Evolutionary conservation across 2,888 invertebrate species (phyloP), one percentile per base, ranked within the genome.

Genomic region (Laothoe populi): DNA sequence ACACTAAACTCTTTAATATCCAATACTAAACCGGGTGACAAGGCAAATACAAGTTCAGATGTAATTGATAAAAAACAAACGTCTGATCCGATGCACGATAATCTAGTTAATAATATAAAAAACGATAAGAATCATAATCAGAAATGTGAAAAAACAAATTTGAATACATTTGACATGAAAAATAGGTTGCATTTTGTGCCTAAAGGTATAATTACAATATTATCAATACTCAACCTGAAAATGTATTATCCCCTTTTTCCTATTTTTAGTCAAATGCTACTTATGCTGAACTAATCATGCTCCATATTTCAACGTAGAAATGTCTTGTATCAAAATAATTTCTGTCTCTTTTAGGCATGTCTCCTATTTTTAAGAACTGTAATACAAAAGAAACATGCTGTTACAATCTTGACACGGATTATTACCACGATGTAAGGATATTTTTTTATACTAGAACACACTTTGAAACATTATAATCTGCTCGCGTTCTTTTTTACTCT

Each of bases 141-240:
- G 26, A 61, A 57, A 16, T 23, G 26, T 40, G 26, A 23, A 7
- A 16, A 13, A 13, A 40, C 40, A 13, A 40, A 62, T 58, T 26
- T 26, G 11, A 59, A 23, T 40, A 4, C 45, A 26, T 93, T 89
- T 72, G 73, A 81, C 65, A 74, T 94, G 11, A 84, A 78, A 59
- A 83, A 83, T 69, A 85, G 94, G 71, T 81, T 80, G n/a, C 79
- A 84, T 31, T 94, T 94, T 79, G 67, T 95, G 38, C 95, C 95
- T 0, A 95, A 94, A 92, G 95, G 95, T 92, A 76, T 61, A 4
- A 0, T 23, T 19, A 45, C n/a, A n/a, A 31, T 31, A 31, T 5
- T 31, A 26, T 4, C 8, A 5, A 8, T 31, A 31, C 5, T 26
- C 5, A 26, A 31, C 31, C 7, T 31, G 5, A 31, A 31, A 31